Base-by-base conservation (phyloP, 1,140 invertebrate species). In the Magallana gigas region DNA sequence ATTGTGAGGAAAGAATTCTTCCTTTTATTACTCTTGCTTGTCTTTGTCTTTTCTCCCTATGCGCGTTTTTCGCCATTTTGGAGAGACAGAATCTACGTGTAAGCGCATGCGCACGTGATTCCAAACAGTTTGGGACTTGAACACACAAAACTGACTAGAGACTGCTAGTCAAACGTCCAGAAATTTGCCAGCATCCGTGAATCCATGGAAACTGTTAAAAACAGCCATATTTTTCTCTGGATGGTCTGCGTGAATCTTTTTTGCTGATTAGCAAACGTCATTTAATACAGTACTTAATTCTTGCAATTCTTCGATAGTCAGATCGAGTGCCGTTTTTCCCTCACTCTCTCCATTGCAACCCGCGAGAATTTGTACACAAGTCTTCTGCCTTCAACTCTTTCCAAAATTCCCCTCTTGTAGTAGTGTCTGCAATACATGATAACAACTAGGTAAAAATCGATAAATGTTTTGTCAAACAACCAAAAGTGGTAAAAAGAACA, bases 291-390 rank as follows among this genome's bases (percentile, higher is more conserved):
- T 36, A 9, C 18, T 29, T 12, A 29, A 7, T 76, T 29, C 16
- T n/a, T 48, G 36, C 36, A 48, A 48, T 2, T 48, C 36, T 48
- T 48, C 7, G 60, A n/a, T 12, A 76, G 23, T 76, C 81, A 83
- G 16, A 88, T 81, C 5, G 87, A 85, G 85, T 92, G 86, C 36
- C 87, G 88, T 59, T 92, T 91, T 48, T 93, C 90, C 59, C 91
- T 90, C 85, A 91, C 88, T 82, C 90, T 68, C 57, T 93, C 92
- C 91, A 93, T 92, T 2, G 92, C 92, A 29, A 91, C 89, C 7
- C 89, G 84, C 7, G 91, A 91, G 95, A 98, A 98, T 94, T 98
- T 97, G 95, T 98, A 98, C 5, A 98, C 97, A 68, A 98, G 95
- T 86, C 97, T 95, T 84, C 97, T 95, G 11, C 97, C 97, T 80